phyloP scores from a whole-genome alignment of 2,113 vertebrate species.

The Holacanthus passer region DNA sequence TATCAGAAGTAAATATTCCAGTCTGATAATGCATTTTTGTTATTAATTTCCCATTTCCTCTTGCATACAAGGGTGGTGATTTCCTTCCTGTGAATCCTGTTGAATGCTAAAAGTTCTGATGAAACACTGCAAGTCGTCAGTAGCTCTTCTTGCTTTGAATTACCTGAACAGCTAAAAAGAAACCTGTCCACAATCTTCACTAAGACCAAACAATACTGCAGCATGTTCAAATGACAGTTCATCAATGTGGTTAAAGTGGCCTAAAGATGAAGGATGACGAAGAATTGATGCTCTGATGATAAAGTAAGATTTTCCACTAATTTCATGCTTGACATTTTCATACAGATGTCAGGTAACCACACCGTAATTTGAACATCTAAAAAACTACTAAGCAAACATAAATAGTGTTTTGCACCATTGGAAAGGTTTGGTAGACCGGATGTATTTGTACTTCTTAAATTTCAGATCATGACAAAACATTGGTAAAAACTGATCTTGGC shows the following conservation, averaged over 20 bases:
- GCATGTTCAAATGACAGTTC: constrained; percentile 10
- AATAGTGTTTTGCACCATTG: neutral
- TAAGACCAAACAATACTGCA: neutral
- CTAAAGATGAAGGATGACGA: constrained; percentile 1
- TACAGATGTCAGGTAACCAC: constrained; percentile 1
- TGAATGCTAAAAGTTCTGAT: constrained; percentile 9
- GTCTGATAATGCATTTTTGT: neutral
- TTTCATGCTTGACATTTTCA: constrained; percentile 41
- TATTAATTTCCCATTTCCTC: constrained; percentile 17
- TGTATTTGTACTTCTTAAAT: neutral
- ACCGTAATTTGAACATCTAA: neutral
- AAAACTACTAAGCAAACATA: neutral
- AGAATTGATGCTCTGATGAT: constrained; percentile 17
- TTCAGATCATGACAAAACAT: neutral
- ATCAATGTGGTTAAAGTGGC: neutral
- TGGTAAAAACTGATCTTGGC: neutral
- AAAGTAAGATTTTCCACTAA: constrained; percentile 29
- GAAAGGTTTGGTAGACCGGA: neutral
- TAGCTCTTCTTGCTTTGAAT: constrained; percentile 2
- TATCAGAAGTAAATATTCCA: neutral
- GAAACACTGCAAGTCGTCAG: constrained; percentile 21
- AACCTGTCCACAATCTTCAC: neutral
- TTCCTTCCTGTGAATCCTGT: constrained; percentile 11
- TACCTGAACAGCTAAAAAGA: neutral
- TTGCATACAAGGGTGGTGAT: neutral